Conservation (phyloP, 2,113 vertebrate species). For the Phrynocephalus versicolor region DNA sequence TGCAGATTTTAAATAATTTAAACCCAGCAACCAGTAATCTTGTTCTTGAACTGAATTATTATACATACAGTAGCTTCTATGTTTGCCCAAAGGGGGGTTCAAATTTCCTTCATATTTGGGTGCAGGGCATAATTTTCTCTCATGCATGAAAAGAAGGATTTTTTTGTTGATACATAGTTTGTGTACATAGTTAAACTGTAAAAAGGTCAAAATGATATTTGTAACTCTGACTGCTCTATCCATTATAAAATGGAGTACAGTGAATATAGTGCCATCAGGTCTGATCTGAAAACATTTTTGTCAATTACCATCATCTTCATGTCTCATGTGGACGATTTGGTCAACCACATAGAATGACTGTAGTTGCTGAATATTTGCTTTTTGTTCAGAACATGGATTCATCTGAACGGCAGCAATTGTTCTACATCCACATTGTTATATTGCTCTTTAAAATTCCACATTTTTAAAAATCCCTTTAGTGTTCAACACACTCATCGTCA, state of each 20-base stretch:
- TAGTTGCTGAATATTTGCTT: background rate
- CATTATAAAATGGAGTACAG: background rate
- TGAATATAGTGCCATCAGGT: background rate
- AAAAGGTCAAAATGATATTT: background rate
- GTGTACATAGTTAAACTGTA: background rate
- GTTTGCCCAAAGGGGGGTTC: background rate
- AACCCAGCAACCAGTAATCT: background rate
- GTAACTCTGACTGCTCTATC: background rate
- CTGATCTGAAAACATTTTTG: background rate
- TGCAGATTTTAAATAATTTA: background rate
- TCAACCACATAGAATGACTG: background rate
- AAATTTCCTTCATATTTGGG: background rate
- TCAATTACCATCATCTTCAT: background rate
- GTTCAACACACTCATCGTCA: conserved; percentile 57
- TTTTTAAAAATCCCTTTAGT: conserved; percentile 71
- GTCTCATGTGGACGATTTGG: background rate
- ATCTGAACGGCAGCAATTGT: background rate
- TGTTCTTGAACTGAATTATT: background rate
- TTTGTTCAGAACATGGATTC: conserved; percentile 25
- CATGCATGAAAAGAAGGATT: background rate
- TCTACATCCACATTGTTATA: background rate
- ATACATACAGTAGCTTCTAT: background rate
- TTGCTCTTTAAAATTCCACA: conserved; percentile 22
- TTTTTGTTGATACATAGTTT: background rate
- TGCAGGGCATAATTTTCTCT: background rate